These are phyloP conservation scores for Phrynocephalus vlangalii DNA, from an alignment of 2,797 vertebrate genomes.

Conservation along the genomic window DNA sequence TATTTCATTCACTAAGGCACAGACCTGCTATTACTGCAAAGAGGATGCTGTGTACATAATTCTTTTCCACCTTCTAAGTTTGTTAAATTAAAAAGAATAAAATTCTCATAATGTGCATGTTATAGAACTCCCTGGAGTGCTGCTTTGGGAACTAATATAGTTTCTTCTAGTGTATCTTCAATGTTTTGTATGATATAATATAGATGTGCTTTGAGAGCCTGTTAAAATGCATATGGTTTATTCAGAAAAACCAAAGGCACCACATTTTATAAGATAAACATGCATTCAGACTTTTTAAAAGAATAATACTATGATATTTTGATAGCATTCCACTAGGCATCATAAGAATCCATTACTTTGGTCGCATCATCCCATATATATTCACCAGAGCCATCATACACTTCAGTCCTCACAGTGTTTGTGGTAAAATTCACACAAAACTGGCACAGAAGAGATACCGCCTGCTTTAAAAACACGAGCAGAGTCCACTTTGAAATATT, in stretches of 20 bases:
- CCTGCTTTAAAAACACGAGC: neutral
- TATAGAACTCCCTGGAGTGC: conserved; percentile 35
- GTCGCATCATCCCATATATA: conserved; percentile 31
- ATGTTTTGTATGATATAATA: conserved; percentile 11
- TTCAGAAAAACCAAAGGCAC: conserved; percentile 16
- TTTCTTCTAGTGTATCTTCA: conserved; percentile 42
- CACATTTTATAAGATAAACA: conserved; percentile 11
- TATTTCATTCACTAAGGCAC: neutral
- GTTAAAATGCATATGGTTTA: conserved; percentile 43
- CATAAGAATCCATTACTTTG: conserved; percentile 25
- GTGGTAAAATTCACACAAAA: neutral
- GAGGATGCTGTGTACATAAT: neutral
- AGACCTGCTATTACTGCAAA: conserved; percentile 14
- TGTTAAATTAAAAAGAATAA: conserved; percentile 54
- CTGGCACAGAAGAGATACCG: neutral
- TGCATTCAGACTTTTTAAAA: conserved; percentile 37
- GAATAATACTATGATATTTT: conserved; percentile 30
- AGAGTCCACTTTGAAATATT: neutral
- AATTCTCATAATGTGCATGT: conserved; percentile 14
- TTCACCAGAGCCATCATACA: neutral
- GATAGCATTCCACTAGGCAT: conserved; percentile 27
- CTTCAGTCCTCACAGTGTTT: neutral
- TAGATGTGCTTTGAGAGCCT: conserved; percentile 33
- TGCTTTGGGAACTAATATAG: conserved; percentile 44
- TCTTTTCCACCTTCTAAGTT: conserved; percentile 41